These are phyloP conservation scores for Idaea dimidiata DNA, from an alignment of 2,888 invertebrate genomes.

Conservation along the genomic window DNA sequence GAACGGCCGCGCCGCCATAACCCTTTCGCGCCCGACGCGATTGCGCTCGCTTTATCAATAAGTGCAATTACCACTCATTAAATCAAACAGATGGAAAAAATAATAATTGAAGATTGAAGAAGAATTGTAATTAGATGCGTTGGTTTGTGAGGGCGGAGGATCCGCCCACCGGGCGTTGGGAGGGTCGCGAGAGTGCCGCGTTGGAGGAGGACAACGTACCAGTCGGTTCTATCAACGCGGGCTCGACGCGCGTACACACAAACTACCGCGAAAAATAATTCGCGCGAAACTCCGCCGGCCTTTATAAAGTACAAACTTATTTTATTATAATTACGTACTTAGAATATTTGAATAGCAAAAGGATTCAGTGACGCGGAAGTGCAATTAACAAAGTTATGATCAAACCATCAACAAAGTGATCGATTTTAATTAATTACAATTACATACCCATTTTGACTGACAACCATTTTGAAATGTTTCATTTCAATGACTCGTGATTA, in stretches of 20 bases:
- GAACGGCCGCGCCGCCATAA: constrained; percentile 37
- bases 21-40: constrained; percentile 23
- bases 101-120: constrained; percentile 58
- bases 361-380: constrained; percentile 27
- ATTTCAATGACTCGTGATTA: constrained; percentile 21
- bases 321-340: background rate
- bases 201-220: constrained; percentile 68
- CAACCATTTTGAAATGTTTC: constrained; percentile 14
- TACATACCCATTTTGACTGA: constrained; percentile 4
- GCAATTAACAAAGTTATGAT: background rate
- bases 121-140: constrained; percentile 42
- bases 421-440: constrained; percentile 2
- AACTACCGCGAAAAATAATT: constrained; percentile 43
- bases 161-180: constrained; percentile 71
- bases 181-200: constrained; percentile 56
- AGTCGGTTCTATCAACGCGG: constrained; percentile 70
- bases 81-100: constrained; percentile 63
- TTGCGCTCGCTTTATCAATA: constrained; percentile 52
- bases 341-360: constrained; percentile 5
- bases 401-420: background rate
- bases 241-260: constrained; percentile 61
- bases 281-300: constrained; percentile 13
- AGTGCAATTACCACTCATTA: constrained; percentile 71
- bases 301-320: constrained; percentile 22
- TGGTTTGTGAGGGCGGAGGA: constrained; percentile 49